phyloP scores from a whole-genome alignment of 2,113 vertebrate species.

The Furnarius figulus region DNA sequence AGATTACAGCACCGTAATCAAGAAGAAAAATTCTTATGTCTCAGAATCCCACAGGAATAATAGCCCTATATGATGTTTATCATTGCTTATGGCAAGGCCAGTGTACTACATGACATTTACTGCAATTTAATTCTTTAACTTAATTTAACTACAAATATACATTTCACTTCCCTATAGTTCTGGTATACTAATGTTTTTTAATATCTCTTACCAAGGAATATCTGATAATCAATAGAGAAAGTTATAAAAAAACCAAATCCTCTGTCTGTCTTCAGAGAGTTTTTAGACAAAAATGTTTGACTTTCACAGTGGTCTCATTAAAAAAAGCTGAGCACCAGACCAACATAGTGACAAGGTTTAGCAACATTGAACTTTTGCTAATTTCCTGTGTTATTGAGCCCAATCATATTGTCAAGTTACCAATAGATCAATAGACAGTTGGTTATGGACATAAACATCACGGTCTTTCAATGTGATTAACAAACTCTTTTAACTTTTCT shows the following conservation, averaged over 20 bases:
- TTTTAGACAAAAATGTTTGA: background rate
- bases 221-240: background rate
- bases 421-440: background rate
- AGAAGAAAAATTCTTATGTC: background rate
- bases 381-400: background rate
- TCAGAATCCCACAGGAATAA: background rate
- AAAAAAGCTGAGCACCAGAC: background rate
- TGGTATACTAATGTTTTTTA: background rate
- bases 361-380: background rate
- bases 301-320: background rate
- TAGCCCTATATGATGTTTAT: background rate
- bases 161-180: background rate
- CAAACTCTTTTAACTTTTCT: background rate
- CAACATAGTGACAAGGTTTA: background rate
- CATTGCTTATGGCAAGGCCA: background rate
- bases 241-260: background rate
- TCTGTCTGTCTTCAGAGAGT: background rate
- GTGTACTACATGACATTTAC: background rate
- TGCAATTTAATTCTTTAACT: background rate
- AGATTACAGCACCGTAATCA: background rate
- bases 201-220: background rate
- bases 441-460: background rate
- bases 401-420: background rate
- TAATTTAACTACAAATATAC: background rate
- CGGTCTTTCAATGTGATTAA: background rate